These are phyloP conservation scores for Dasyurus viverrinus DNA, from an alignment of 2,113 vertebrate genomes.

Conservation along the genomic window DNA sequence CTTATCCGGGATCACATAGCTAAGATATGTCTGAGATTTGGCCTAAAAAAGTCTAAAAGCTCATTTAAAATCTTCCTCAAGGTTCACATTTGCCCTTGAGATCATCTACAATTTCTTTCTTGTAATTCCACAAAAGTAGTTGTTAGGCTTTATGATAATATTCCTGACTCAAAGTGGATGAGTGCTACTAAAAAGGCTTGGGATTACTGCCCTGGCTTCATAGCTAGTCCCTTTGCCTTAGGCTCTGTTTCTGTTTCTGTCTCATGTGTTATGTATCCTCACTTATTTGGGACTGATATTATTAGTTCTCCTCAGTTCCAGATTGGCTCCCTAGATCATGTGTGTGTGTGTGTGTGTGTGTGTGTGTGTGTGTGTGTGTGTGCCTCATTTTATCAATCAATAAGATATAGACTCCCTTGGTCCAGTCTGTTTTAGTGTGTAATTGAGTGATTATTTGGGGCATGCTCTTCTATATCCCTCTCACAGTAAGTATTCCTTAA, in stretches of 20 bases:
- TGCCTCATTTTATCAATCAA: neutral
- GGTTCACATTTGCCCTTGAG: conserved; percentile 28
- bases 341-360: too few species aligned
- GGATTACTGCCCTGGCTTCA: neutral
- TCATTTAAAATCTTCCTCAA: conserved; percentile 42
- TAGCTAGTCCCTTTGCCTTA: neutral
- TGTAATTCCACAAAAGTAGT: conserved; percentile 10
- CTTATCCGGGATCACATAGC: too few species aligned
- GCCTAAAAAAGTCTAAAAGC: conserved; percentile 37
- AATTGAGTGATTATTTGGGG: neutral
- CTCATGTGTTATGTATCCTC: neutral
- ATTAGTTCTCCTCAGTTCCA: neutral
- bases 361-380: too few species aligned
- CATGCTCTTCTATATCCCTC: neutral
- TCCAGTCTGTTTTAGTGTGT: neutral
- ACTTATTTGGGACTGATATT: neutral
- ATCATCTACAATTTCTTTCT: conserved; percentile 25
- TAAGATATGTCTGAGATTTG: too few species aligned
- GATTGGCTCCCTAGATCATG: neutral
- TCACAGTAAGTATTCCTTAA: neutral
- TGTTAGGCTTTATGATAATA: conserved; percentile 21
- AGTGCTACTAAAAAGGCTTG: neutral
- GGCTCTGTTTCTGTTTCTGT: neutral
- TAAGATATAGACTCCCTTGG: neutral
- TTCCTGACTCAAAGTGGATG: conserved; percentile 11